Evolutionary conservation across 37 sponge, comb jelly and placozoan genomes (phyloP), one percentile per base, ranked within the genome.

Genomic region (Beroe ovata): DNA sequence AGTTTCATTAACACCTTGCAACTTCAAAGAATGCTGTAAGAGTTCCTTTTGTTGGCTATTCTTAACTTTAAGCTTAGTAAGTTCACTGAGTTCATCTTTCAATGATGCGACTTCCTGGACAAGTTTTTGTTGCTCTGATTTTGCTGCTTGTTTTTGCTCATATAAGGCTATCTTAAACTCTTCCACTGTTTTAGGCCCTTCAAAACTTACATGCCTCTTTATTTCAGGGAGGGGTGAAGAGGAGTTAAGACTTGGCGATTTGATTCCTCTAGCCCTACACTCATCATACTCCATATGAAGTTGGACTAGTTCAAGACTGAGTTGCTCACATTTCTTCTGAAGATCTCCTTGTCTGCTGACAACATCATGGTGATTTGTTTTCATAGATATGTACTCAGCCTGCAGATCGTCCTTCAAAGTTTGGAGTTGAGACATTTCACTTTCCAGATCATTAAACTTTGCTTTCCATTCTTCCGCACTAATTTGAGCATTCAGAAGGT

Each of bases 221-320:
- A 77, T 77, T 4, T 16, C 84, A 16, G 84, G 84, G 4, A 77
- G 54, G 6, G 54, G 21, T 11, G 54, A 6, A 11, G 19, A 40
- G n/a, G 54, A 42, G 3, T 21, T 39, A 42, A 42, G 25, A 25
- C 20, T 62, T 47, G 54, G 54, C 32, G 69, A 66, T 4, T 18
- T 37, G 11, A 29, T 66, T 0, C 69, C 69, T 29, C 16, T 25
- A 34, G 34, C 25, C 1, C 34, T 66, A 37, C 32, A 11, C 2
- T 66, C 69, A 25, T 66, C 69, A 33, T 66, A 30, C 35, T 66
- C 69, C 84, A 77, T 77, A 25, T 77, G 84, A 19, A 77, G 84
- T 42, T 77, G 84, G 41, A 77, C 84, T 6, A 77, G 84, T 23
- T 77, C 84, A 14, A 77, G 25, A 42, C 54, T 42, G 26, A 77